These are phyloP conservation scores for Phalacrocorax carbo DNA, from an alignment of 2,113 vertebrate genomes.

Conservation along the genomic window DNA sequence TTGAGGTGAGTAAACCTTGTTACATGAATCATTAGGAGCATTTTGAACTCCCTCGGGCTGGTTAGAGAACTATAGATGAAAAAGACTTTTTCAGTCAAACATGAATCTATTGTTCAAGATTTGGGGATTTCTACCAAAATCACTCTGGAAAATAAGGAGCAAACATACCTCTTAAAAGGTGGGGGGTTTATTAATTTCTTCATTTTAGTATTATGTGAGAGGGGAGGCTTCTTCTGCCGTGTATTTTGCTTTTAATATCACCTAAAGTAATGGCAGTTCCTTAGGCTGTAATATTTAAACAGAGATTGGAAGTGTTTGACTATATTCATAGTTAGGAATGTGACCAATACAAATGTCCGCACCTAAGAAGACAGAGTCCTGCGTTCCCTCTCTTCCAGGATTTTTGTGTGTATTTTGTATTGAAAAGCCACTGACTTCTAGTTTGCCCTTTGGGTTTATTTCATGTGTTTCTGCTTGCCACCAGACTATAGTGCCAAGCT, in stretches of 20 bases:
- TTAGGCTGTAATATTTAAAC: background rate
- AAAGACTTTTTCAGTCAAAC: background rate
- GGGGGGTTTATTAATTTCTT: background rate
- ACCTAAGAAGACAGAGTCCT: background rate
- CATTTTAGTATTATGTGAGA: background rate
- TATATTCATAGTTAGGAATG: background rate
- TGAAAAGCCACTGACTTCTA: background rate
- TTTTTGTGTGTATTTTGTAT: background rate
- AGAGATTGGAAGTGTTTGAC: background rate
- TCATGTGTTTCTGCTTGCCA: background rate
- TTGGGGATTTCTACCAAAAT: background rate
- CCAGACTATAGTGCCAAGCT: background rate
- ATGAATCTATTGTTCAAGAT: background rate
- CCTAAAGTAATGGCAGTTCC: background rate
- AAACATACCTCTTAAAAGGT: background rate
- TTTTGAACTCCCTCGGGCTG: background rate
- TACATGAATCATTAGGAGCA: constrained; percentile 3
- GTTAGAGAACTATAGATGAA: background rate
- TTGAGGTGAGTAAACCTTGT: background rate
- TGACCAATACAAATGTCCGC: background rate
- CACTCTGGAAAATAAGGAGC: background rate
- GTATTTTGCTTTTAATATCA: background rate
- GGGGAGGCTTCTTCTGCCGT: background rate
- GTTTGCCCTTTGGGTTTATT: background rate
- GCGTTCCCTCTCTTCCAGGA: background rate